Conservation (phyloP, 2,888 invertebrate species). For the Torymus texanus region DNA sequence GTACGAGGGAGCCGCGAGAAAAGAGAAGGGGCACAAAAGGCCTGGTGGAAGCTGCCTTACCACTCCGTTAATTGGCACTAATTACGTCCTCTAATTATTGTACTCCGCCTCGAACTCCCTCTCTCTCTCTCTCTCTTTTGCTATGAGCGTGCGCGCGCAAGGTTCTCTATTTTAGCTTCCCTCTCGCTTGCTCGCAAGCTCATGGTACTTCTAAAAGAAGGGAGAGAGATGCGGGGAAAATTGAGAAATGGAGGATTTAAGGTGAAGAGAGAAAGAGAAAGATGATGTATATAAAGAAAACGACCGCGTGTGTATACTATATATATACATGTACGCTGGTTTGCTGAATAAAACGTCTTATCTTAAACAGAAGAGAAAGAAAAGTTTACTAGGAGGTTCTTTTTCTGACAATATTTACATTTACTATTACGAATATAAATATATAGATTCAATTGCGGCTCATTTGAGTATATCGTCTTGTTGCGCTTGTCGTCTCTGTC, state of each 20-base stretch:
- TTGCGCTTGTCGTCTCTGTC: neutral
- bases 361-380: no score
- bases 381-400: no score
- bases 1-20: constrained; percentile 53
- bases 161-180: constrained; percentile 1
- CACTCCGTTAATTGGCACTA: constrained; percentile 69
- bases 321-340: neutral
- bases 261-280: constrained; percentile 4
- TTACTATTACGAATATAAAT: no score
- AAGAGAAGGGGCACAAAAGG: constrained; percentile 38
- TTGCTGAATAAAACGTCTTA: no score
- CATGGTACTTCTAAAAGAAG: constrained; percentile 17
- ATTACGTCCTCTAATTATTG: constrained; percentile 70
- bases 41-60: constrained; percentile 57
- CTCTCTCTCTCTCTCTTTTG: neutral
- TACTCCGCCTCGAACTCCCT: constrained; percentile 60
- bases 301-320: neutral
- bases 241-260: constrained; percentile 10
- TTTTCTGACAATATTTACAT: no score
- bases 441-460: no score
- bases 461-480: no score
- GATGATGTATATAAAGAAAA: no score
- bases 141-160: neutral
- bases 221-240: neutral
- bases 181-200: no score